These are phyloP conservation scores for Xanthorhoe designata DNA, from an alignment of 2,888 invertebrate genomes.

Conservation along the genomic window DNA sequence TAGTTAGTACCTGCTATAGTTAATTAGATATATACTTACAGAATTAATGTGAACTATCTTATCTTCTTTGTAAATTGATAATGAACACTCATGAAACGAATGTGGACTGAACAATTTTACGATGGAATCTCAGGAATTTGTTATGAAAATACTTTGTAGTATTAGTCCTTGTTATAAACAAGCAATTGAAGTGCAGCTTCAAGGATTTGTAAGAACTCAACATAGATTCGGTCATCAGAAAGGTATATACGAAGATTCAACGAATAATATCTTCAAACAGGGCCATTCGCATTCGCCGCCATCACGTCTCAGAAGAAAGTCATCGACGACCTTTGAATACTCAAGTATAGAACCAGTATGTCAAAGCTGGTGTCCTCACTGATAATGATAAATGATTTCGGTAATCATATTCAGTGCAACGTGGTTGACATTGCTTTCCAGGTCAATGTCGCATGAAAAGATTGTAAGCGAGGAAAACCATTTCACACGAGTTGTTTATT, in stretches of 20 bases:
- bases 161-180: neutral
- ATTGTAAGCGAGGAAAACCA: slow-evolving; percentile 61
- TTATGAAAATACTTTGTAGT: neutral
- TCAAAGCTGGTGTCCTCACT: slow-evolving; percentile 61
- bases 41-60: slow-evolving; percentile 38
- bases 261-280: slow-evolving; percentile 1
- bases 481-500: slow-evolving; percentile 63
- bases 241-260: slow-evolving; percentile 1
- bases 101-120: slow-evolving; percentile 15
- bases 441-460: slow-evolving; percentile 70
- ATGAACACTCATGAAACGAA: slow-evolving; percentile 39
- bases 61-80: slow-evolving; percentile 38
- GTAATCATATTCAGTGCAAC: slow-evolving; percentile 53
- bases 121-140: slow-evolving; percentile 12
- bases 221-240: neutral
- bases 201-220: neutral
- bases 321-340: slow-evolving; percentile 55
- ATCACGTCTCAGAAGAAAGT: slow-evolving; percentile 40
- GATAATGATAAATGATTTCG: slow-evolving; percentile 55
- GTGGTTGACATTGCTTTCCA: slow-evolving; percentile 67
- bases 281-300: slow-evolving; percentile 15
- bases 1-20: neutral
- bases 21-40: slow-evolving; percentile 26
- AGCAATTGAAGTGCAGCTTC: slow-evolving; percentile 8
- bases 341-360: slow-evolving; percentile 43